Evolutionary conservation across 1,140 invertebrate species (phyloP).

Genomic region (Harpegnathos saltator): DNA sequence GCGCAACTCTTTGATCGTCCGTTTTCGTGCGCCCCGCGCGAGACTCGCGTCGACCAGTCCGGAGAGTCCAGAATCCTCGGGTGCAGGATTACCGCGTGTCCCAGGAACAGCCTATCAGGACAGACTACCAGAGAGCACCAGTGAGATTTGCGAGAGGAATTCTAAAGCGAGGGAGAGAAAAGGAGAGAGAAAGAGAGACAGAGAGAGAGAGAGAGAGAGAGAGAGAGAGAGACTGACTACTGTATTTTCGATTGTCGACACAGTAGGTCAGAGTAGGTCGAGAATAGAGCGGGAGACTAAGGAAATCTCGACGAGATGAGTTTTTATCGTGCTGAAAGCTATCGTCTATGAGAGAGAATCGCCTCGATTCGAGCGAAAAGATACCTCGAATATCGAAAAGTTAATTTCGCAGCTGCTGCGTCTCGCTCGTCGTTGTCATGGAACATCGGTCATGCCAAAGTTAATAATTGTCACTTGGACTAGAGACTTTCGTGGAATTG

Average conservation of each 20-base stretch:
- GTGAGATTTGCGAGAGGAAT: conserved; percentile 1
- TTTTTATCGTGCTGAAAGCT: too few species aligned
- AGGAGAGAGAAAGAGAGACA: too few species aligned
- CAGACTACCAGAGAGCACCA: not conserved
- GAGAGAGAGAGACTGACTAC: too few species aligned
- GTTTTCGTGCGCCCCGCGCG: conserved; percentile 55
- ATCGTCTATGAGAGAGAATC: not conserved
- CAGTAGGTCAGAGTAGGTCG: too few species aligned
- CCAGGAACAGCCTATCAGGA: conserved; percentile 3
- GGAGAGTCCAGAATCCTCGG: not conserved
- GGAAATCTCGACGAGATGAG: not conserved
- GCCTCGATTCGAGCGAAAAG: not conserved
- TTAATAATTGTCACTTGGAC: not conserved
- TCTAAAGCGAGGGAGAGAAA: not conserved
- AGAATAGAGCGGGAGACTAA: not conserved
- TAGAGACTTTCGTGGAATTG: conserved; percentile 19
- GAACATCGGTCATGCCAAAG: conserved; percentile 24
- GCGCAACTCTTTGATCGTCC: conserved; percentile 54
- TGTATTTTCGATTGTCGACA: not conserved
- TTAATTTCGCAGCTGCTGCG: conserved; percentile 19
- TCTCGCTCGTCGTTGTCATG: not conserved
- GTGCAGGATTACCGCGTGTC: conserved; percentile 31
- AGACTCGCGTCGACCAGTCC: not conserved
- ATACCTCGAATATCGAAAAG: not conserved
- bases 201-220: too few species aligned